Base-by-base conservation (phyloP, 2,888 invertebrate species). In the Gymnoscelis rufifasciata region DNA sequence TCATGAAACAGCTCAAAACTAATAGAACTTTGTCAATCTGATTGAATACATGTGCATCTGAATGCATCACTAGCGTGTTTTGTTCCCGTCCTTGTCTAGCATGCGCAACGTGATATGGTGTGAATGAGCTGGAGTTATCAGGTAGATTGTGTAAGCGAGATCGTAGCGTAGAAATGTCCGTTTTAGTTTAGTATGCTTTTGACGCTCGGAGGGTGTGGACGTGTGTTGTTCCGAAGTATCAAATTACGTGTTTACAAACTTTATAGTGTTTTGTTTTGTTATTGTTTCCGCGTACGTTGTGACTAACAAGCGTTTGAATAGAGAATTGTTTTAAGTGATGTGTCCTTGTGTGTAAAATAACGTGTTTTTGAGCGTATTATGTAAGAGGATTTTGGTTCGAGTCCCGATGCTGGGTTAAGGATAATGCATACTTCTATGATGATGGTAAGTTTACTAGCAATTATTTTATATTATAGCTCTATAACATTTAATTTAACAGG, bases 361-460 rank as follows among this genome's bases (percentile, higher is more conserved):
- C 71, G 79, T 66, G 71, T 75, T 71, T 82, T 70, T 80, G 81
- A 71, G 77, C 68, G 73, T 77, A 77, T 86, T 84, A 87, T 86
- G 84, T 86, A 83, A 83, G 65, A 60, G 66, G 75, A 71, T 66
- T 70, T 64, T 77, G 80, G 78, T 80, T 81, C 66, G 76, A 74
- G 51, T 78, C 83, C 83, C 78, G 31, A 72, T 75, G 83, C 69
- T 58, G 55, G 59, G 66, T 57, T 76, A 74, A 75, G 47, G 68
- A 57, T 42, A n/a, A 87, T 87, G 87, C 86, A 87, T 62, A 83
- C 86, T 71, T 87, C 87, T 68, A 80, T 88, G 68, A 87, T 86
- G 78, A 87, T 88, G 87, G 87, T 87, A 56, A 80, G 86, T 71
- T 1, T 12, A n/a, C n/a, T 7, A 15, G 19, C 1, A 10, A 15